Evolutionary conservation across 2,888 invertebrate species (phyloP).

Genomic region (Cyclophora albipunctata): DNA sequence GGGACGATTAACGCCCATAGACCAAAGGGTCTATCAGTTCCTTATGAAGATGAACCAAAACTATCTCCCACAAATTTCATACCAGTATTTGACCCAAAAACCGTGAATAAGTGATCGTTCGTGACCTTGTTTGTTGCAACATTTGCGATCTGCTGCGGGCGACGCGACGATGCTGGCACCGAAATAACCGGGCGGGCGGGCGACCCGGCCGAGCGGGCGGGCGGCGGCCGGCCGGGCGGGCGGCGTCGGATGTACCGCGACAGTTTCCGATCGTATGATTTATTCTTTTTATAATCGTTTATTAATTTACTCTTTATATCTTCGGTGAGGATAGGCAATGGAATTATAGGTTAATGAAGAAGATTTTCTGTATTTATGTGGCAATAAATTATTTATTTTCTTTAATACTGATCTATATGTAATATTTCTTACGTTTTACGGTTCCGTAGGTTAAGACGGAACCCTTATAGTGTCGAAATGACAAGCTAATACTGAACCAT

Average conservation of each 20-base stretch:
- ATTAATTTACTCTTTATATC: background rate
- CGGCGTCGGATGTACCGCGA: constrained; percentile 18
- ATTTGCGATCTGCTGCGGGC: constrained; percentile 12
- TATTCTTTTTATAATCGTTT: background rate
- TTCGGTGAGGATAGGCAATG: background rate
- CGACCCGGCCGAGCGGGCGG: background rate
- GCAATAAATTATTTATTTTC: background rate
- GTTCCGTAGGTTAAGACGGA: background rate
- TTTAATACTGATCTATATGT: too few relatives aligned
- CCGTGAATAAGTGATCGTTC: constrained; percentile 2
- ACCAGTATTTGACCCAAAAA: too few relatives aligned
- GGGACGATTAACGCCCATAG: too few relatives aligned
- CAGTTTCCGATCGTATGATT: constrained; percentile 7
- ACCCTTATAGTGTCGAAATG: too few relatives aligned
- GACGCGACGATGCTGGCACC: constrained; percentile 12
- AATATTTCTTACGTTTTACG: too few relatives aligned
- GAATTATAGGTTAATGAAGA: too few relatives aligned
- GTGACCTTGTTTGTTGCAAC: constrained; percentile 13
- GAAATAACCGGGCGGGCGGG: constrained; percentile 6
- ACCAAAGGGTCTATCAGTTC: too few relatives aligned
- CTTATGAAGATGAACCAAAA: too few relatives aligned
- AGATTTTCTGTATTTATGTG: background rate
- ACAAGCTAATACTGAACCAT: too few relatives aligned
- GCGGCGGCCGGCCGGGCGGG: constrained; percentile 9
- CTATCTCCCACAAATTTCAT: too few relatives aligned